Conservation (phyloP, 2,888 invertebrate species). For the Diogma glabrata region DNA sequence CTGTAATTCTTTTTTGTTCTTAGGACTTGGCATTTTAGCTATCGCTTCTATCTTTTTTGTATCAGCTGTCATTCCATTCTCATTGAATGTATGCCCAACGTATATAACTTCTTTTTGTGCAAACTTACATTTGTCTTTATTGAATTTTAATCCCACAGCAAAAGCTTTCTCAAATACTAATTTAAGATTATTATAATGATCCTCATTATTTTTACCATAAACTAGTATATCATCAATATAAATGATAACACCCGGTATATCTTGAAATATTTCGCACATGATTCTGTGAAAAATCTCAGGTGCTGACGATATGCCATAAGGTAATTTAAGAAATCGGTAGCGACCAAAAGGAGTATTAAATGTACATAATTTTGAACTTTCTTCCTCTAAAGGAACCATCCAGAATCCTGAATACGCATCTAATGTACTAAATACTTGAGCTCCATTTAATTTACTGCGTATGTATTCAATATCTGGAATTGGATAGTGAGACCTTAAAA, state of each 20-base stretch:
- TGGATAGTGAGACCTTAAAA: not conserved
- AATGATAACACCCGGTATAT: too few relatives aligned
- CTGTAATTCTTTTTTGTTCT: too few relatives aligned
- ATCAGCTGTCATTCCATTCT: not conserved
- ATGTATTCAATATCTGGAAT: not conserved
- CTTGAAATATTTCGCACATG: too few relatives aligned
- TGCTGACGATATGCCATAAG: constrained; percentile 16
- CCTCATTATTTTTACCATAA: too few relatives aligned
- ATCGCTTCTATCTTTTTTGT: too few relatives aligned
- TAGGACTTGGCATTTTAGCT: too few relatives aligned
- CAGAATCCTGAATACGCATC: constrained; percentile 19
- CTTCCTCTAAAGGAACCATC: constrained; percentile 20
- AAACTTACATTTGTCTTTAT: too few relatives aligned
- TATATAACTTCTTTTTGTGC: too few relatives aligned
- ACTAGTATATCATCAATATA: not conserved
- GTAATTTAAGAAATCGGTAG: constrained; percentile 17
- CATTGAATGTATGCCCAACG: too few relatives aligned
- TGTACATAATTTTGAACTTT: constrained; percentile 20
- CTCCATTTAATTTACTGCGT: constrained; percentile 14
- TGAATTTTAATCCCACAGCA: too few relatives aligned
- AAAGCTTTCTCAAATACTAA: too few relatives aligned
- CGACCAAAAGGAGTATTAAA: constrained; percentile 21
- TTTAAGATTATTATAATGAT: too few relatives aligned
- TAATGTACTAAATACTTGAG: constrained; percentile 13
- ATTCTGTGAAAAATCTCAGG: not conserved